These are phyloP conservation scores for Luidia sarsii DNA, from an alignment of 53 echinoderm and acorn worm genomes.

Conservation along the genomic window DNA sequence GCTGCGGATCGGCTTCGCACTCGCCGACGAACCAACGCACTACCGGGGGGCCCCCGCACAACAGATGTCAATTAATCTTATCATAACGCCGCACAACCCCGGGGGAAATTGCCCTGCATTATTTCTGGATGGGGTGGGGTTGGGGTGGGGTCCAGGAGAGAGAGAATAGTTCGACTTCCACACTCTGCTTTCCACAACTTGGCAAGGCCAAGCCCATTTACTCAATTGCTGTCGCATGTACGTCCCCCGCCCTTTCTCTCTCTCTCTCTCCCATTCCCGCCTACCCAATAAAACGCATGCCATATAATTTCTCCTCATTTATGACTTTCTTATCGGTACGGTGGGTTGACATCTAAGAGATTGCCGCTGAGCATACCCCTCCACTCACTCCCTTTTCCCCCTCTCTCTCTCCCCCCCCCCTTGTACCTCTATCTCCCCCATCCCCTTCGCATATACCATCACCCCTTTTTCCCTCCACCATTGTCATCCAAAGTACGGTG, in stretches of 20 bases:
- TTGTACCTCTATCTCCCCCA: background rate
- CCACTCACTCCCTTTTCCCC: background rate
- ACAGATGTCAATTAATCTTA: conserved; percentile 34
- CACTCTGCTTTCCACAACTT: background rate
- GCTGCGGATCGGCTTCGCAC: background rate
- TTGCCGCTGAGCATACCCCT: conserved; percentile 17
- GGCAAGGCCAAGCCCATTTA: conserved; percentile 1
- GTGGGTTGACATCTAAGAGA: conserved; percentile 25
- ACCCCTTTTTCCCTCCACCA: background rate
- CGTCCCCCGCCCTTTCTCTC: too few species aligned
- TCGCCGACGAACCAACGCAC: too few species aligned
- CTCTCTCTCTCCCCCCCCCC: background rate
- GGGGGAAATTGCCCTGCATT: background rate
- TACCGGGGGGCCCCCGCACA: conserved; percentile 8
- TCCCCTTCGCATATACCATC: background rate
- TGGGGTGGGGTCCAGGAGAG: too few species aligned
- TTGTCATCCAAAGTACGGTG: conserved; percentile 36
- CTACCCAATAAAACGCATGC: background rate
- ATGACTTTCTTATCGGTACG: background rate
- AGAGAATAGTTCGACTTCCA: conserved; percentile 4
- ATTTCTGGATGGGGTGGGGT: too few species aligned
- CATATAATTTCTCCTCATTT: background rate
- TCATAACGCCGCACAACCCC: background rate
- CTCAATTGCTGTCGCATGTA: too few species aligned
- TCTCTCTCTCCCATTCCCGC: too few species aligned